A percentile compares a stretch with the other conserved stretches of the same genome.
Conservation (phyloP, 35 echinoderm and acorn worm genomes). For the Lytechinus variegatus region DNA sequence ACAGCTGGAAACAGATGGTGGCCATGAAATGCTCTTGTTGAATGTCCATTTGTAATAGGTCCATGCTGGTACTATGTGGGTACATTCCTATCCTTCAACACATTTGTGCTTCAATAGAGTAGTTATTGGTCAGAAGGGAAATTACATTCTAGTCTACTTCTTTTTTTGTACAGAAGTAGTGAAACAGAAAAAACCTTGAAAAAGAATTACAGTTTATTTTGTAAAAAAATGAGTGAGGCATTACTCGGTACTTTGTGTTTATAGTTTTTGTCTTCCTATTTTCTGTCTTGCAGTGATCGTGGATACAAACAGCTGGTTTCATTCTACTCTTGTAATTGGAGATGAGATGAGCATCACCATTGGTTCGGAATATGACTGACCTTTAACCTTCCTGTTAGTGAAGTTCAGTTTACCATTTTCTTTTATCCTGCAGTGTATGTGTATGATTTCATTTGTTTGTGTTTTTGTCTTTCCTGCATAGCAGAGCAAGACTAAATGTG, state of each 20-base stretch:
- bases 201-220: neutral
- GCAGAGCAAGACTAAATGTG: no score
- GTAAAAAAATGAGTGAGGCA: no score
- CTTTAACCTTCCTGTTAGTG: neutral
- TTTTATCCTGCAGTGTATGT: neutral
- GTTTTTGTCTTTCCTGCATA: no score
- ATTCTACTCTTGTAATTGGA: slow-evolving; percentile 78
- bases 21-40: no score
- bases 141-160: no score
- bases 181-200: no score
- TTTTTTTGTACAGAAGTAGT: no score
- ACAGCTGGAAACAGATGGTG: no score
- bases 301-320: slow-evolving; percentile 96
- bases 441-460: no score
- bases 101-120: neutral
- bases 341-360: slow-evolving; percentile 96
- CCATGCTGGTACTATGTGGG: no score
- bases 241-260: neutral
- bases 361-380: slow-evolving; percentile 95
- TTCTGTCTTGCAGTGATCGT: slow-evolving; percentile 79
- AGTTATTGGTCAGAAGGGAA: neutral
- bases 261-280: neutral
- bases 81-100: no score
- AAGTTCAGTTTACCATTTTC: neutral
- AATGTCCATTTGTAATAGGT: no score